Conservation (phyloP, 2,113 vertebrate genomes). For the Sander vitreus region DNA sequence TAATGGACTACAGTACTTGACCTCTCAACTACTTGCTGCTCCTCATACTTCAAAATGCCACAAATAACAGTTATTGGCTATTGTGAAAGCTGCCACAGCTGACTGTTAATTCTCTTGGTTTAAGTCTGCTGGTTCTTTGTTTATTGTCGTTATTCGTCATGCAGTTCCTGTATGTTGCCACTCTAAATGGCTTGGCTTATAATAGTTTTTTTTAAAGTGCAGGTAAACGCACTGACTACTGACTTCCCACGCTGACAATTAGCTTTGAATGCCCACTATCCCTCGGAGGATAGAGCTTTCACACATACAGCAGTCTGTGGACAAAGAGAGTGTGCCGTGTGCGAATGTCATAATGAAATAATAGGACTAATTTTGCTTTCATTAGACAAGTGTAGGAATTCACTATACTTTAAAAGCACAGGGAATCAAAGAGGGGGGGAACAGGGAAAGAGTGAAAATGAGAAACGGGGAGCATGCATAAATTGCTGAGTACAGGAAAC, state of each 20-base stretch:
- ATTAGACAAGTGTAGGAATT: conserved; percentile 50
- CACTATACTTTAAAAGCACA: conserved; percentile 46
- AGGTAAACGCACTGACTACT: neutral
- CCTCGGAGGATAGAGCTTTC: conserved; percentile 38
- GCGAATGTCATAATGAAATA: conserved; percentile 58
- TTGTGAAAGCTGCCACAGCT: conserved; percentile 8
- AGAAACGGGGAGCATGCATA: conserved; percentile 24
- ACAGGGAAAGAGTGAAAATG: conserved; percentile 32
- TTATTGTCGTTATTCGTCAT: conserved; percentile 25
- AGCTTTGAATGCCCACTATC: conserved; percentile 36
- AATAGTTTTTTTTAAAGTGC: too few species aligned
- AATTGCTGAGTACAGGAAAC: conserved; percentile 46
- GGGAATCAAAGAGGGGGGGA: conserved; percentile 35
- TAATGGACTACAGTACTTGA: neutral
- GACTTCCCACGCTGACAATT: conserved; percentile 45
- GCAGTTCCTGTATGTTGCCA: conserved; percentile 24
- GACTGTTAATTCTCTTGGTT: neutral
- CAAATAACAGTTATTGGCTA: neutral
- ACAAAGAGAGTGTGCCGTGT: conserved; percentile 43
- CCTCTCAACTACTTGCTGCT: neutral
- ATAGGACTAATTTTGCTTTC: conserved; percentile 68
- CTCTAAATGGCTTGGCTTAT: conserved; percentile 25
- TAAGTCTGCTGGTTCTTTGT: conserved; percentile 17
- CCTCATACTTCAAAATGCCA: neutral
- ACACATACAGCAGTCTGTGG: conserved; percentile 43